phyloP scores from a whole-genome alignment of 2,797 vertebrate species.

The Ptychadena robeensis region DNA sequence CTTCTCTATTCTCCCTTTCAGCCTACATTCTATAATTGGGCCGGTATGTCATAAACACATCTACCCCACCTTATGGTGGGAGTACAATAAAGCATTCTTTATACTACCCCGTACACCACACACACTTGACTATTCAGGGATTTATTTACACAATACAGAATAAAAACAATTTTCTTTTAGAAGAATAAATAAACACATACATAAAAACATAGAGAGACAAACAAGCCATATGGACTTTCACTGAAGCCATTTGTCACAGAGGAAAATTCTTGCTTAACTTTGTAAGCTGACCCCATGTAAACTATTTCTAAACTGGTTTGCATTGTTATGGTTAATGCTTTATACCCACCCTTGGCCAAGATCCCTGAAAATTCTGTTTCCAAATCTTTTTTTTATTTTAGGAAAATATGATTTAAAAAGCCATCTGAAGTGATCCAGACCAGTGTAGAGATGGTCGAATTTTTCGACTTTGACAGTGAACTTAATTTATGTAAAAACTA shows the following conservation, averaged over 20 bases:
- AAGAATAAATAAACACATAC: neutral
- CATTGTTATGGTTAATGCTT: neutral
- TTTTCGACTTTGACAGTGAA: too few relatives aligned
- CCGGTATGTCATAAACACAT: neutral
- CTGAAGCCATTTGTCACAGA: neutral
- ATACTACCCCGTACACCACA: neutral
- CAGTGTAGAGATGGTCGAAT: neutral
- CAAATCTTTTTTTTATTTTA: neutral
- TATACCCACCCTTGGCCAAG: neutral
- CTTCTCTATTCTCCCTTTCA: neutral
- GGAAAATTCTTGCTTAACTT: neutral
- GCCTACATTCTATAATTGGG: neutral
- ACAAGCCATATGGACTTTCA: neutral
- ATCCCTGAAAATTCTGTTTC: neutral
- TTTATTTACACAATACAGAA: neutral
- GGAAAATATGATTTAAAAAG: neutral
- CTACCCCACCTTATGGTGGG: constrained; percentile 12
- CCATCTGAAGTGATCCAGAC: neutral
- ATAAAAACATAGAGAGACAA: neutral
- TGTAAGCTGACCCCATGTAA: neutral
- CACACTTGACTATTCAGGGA: too few relatives aligned
- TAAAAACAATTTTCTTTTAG: neutral
- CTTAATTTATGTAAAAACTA: too few relatives aligned
- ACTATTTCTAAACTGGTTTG: neutral
- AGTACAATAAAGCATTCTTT: constrained; percentile 1